phyloP scores from a whole-genome alignment of 2,113 vertebrate species.

The Corydoras maculifer region DNA sequence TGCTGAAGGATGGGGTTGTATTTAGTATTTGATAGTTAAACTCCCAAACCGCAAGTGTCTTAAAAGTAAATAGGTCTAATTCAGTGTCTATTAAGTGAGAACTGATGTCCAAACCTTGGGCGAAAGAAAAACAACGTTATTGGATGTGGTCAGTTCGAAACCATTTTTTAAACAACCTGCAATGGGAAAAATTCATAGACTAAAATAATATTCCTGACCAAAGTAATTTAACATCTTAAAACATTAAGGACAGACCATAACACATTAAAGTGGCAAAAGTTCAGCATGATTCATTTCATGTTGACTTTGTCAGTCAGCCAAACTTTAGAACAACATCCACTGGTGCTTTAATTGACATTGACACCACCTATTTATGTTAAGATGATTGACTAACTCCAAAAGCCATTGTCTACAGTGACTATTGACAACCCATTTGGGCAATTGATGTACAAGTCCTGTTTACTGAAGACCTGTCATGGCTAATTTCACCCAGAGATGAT shows the following conservation, averaged over 20 bases:
- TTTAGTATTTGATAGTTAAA: neutral
- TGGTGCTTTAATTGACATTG: conserved; percentile 64
- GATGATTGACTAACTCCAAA: conserved; percentile 69
- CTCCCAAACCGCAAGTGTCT: neutral
- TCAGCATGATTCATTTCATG: neutral
- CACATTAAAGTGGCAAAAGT: neutral
- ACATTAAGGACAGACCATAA: neutral
- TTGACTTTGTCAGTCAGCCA: conserved; percentile 14
- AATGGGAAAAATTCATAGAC: neutral
- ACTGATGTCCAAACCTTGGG: neutral
- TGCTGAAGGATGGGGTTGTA: neutral
- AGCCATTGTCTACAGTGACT: conserved; percentile 61
- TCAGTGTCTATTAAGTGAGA: neutral
- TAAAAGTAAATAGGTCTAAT: conserved; percentile 1
- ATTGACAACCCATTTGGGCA: conserved; percentile 65
- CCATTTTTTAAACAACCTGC: neutral
- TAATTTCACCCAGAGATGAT: conserved; percentile 5
- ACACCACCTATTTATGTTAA: conserved; percentile 71
- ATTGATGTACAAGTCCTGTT: conserved; percentile 57
- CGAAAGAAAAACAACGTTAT: neutral
- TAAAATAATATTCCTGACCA: neutral
- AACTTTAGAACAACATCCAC: conserved; percentile 42
- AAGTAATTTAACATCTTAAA: neutral
- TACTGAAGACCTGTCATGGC: conserved; percentile 42
- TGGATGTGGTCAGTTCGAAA: neutral